These are phyloP conservation scores for Drosophila neonasuta DNA, from an alignment of 2,888 invertebrate species.

Conservation along the genomic window DNA sequence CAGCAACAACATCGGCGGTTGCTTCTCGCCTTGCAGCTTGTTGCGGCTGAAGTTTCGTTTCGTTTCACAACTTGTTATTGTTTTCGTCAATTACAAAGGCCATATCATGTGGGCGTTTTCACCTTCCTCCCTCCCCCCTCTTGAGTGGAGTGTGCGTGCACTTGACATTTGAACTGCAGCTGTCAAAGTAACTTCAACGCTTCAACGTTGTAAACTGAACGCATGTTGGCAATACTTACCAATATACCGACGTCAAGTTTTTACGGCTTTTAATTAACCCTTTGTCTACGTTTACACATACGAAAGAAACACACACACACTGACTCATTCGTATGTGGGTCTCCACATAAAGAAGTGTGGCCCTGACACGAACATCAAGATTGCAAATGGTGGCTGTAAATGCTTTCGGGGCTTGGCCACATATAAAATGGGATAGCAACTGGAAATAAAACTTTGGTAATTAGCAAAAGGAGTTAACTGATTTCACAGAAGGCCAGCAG, in stretches of 20 bases:
- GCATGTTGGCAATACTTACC: conserved; percentile 37
- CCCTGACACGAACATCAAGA: conserved; percentile 73
- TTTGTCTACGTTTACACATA: conserved; percentile 46
- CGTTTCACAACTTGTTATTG: conserved; percentile 71
- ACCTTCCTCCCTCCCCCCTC: too few species aligned
- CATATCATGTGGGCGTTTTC: conserved; percentile 30
- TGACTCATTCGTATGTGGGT: conserved; percentile 9
- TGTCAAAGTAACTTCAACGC: conserved; percentile 64
- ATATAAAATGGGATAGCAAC: conserved; percentile 13
- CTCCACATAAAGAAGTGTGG: conserved; percentile 28
- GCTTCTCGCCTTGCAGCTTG: conserved; percentile 24
- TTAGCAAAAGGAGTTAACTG: conserved; percentile 80
- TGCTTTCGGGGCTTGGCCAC: conserved; percentile 13
- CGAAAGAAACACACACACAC: not conserved
- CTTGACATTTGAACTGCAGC: conserved; percentile 76
- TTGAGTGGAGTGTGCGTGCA: conserved; percentile 46
- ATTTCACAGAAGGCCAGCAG: conserved; percentile 69
- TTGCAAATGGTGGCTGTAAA: conserved; percentile 47
- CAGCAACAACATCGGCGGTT: not conserved
- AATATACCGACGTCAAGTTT: conserved; percentile 53
- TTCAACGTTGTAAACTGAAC: conserved; percentile 40
- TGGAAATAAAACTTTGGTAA: conserved; percentile 79
- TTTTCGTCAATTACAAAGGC: conserved; percentile 71
- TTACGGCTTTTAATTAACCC: conserved; percentile 74
- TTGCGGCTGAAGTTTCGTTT: conserved; percentile 63